These are phyloP conservation scores for Homarus americanus DNA, from an alignment of 1,140 invertebrate species.

Conservation along the genomic window DNA sequence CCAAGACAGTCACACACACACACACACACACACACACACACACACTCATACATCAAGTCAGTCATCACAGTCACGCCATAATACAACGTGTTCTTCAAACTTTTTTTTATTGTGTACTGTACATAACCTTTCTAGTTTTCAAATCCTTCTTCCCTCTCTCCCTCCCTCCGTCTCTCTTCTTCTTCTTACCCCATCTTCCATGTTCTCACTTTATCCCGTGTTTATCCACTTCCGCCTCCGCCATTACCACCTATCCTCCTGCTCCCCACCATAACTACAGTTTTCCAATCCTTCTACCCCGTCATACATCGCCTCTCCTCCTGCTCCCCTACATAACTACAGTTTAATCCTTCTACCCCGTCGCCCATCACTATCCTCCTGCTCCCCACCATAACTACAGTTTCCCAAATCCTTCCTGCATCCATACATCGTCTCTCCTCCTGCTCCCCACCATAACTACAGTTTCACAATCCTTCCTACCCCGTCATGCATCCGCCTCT, in stretches of 20 bases:
- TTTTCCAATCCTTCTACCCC: not conserved
- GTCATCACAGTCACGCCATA: too few species aligned
- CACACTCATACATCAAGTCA: too few species aligned
- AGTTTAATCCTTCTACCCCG: not conserved
- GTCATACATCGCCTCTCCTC: not conserved
- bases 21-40: too few species aligned
- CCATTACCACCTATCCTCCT: not conserved
- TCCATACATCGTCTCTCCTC: not conserved
- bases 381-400: not conserved
- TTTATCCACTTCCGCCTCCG: too few species aligned
- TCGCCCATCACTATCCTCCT: not conserved
- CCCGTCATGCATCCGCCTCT: not conserved
- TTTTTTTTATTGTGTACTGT: too few species aligned
- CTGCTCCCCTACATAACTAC: not conserved
- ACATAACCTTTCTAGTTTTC: too few species aligned
- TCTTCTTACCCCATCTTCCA: too few species aligned
- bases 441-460: not conserved
- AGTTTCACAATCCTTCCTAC: not conserved
- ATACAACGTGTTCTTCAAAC: too few species aligned
- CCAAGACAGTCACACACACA: too few species aligned
- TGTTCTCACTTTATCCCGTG: too few species aligned
- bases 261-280: not conserved
- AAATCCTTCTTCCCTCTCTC: too few species aligned
- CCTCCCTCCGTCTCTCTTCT: too few species aligned
- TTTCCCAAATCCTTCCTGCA: not conserved